A percentile compares a stretch with the other conserved stretches of the same genome.
These are phyloP conservation scores for Hucho hucho DNA, from an alignment of 2,113 vertebrate genomes.

Conservation along the genomic window DNA sequence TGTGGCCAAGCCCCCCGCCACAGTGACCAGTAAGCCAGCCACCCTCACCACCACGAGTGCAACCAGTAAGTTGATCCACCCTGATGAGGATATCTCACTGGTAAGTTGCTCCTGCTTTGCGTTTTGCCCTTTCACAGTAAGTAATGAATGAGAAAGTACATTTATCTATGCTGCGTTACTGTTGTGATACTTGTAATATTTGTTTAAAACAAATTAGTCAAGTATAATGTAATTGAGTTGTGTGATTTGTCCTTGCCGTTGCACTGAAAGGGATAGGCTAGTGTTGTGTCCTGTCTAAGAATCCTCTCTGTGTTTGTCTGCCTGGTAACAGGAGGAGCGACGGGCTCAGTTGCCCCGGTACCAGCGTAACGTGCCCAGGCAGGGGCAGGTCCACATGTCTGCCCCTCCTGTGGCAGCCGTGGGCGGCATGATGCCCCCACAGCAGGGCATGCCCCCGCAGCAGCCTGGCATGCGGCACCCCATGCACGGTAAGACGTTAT, in stretches of 20 bases:
- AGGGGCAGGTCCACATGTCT: constrained; percentile 84
- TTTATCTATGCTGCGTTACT: not conserved
- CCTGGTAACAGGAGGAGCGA: constrained; percentile 86
- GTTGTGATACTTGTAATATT: not conserved
- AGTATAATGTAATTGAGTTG: not conserved
- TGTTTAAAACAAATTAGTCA: not conserved
- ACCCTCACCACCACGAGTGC: constrained; percentile 97
- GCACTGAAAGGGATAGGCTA: constrained; percentile 37
- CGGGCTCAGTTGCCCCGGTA: constrained; percentile 94
- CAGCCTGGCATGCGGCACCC: constrained; percentile 95
- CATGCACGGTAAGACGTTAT: constrained; percentile 67
- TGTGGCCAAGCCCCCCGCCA: constrained; percentile 91
- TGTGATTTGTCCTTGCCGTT: constrained; percentile 41
- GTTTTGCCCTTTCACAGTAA: constrained; percentile 78
- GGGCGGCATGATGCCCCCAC: constrained; percentile 90
- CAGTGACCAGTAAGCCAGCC: constrained; percentile 97
- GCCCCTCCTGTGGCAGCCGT: constrained; percentile 86
- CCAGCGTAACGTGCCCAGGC: constrained; percentile 88
- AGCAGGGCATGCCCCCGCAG: constrained; percentile 80
- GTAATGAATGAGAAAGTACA: constrained; percentile 67
- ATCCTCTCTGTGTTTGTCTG: constrained; percentile 49
- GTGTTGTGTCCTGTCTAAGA: constrained; percentile 40
- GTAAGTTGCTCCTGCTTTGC: constrained; percentile 85
- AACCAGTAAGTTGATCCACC: constrained; percentile 99
- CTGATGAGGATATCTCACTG: constrained; percentile 99